Percentiles rank a stretch among this genome's conserved stretches.
phyloP scores from a whole-genome alignment of 2,888 invertebrate species.

The Oligia fasciuncula region DNA sequence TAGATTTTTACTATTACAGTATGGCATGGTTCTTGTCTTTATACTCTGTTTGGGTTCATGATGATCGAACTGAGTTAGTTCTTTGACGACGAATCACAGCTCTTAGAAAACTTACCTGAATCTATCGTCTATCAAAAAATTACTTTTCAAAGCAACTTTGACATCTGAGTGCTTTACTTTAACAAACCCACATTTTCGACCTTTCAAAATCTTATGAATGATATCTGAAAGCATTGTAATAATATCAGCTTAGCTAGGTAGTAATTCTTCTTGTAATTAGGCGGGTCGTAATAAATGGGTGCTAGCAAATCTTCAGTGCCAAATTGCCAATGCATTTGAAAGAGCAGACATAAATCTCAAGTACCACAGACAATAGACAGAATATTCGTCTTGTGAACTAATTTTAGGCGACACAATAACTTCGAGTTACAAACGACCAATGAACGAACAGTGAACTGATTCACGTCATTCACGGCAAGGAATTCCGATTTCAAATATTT shows the following conservation, averaged over 20 bases:
- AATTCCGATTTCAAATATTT: constrained; percentile 20
- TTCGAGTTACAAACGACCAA: constrained; percentile 25
- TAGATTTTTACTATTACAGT: neutral
- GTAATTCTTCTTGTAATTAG: neutral
- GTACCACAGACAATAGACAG: constrained; percentile 37
- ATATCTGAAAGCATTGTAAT: neutral
- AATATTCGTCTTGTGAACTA: constrained; percentile 44
- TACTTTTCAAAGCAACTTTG: neutral
- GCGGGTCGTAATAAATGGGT: constrained; percentile 7
- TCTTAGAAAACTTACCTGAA: neutral
- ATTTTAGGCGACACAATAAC: constrained; percentile 57
- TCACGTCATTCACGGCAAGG: constrained; percentile 1
- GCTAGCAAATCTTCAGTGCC: constrained; percentile 11
- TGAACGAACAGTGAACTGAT: constrained; percentile 25
- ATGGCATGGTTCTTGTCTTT: too few species aligned
- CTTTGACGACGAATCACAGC: neutral
- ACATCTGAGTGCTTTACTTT: neutral
- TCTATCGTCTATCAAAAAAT: neutral
- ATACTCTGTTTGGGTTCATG: neutral
- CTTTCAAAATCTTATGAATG: neutral
- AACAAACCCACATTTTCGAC: neutral
- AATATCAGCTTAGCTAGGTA: neutral
- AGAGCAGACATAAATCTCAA: constrained; percentile 30
- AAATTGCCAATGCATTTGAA: constrained; percentile 25
- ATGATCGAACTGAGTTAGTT: neutral